phyloP scores from a whole-genome alignment of 2,797 vertebrate species.

The Dendrocincla tyrannina region DNA sequence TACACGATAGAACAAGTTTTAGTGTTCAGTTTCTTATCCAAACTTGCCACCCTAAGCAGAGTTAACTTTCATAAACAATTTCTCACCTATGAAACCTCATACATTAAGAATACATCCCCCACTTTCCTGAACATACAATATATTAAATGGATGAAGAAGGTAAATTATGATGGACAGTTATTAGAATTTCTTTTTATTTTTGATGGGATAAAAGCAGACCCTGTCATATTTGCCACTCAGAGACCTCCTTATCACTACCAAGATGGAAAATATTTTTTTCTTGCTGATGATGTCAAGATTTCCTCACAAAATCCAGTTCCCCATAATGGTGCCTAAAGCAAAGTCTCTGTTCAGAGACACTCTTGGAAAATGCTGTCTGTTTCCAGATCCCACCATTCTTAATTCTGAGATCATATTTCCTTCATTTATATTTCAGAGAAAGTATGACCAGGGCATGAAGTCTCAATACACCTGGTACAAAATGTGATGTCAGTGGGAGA shows the following conservation, averaged over 20 bases:
- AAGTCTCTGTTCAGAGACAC: not conserved
- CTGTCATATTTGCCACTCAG: not conserved
- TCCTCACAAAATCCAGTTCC: not conserved
- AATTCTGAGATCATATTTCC: not conserved
- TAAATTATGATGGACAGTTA: not conserved
- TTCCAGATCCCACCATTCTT: not conserved
- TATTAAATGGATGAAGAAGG: not conserved
- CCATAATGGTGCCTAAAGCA: rapidly evolving
- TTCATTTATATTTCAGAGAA: not conserved
- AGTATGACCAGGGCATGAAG: not conserved
- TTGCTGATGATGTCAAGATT: not conserved
- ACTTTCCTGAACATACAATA: not conserved
- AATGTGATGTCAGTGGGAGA: not conserved
- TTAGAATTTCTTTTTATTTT: not conserved
- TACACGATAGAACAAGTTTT: not conserved
- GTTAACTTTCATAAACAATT: not conserved
- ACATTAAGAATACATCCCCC: not conserved
- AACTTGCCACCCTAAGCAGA: not conserved
- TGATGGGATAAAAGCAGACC: not conserved
- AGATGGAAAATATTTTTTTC: not conserved
- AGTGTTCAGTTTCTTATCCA: not conserved
- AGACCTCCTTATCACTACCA: not conserved
- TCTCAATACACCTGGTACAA: not conserved
- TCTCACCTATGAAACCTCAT: not conserved
- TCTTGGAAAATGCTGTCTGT: not conserved